These are phyloP conservation scores for Drosophila maculinotata DNA, from an alignment of 2,888 invertebrate genomes.

Conservation along the genomic window DNA sequence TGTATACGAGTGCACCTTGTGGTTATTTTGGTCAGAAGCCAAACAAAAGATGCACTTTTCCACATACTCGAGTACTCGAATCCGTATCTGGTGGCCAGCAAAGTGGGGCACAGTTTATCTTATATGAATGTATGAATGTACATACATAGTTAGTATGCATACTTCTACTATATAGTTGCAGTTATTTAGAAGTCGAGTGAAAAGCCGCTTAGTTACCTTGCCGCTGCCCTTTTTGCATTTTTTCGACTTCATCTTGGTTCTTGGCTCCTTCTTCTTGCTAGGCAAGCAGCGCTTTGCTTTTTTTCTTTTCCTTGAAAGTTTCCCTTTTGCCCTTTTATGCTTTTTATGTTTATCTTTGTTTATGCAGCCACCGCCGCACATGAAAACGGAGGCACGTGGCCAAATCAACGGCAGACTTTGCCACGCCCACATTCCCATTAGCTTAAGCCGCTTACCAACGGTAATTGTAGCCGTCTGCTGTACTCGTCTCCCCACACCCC, in stretches of 20 bases:
- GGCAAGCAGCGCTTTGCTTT: conserved; percentile 8
- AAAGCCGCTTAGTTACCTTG: conserved; percentile 54
- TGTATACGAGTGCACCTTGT: conserved; percentile 49
- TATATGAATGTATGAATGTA: conserved; percentile 1
- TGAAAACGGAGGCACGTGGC: conserved; percentile 47
- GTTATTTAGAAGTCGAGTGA: conserved; percentile 34
- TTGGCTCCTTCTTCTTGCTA: conserved; percentile 28
- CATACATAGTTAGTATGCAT: conserved; percentile 6
- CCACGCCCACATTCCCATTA: conserved; percentile 18
- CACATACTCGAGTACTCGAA: conserved; percentile 31
- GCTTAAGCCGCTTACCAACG: conserved; percentile 67
- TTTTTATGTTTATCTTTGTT: conserved; percentile 64
- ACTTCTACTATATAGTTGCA: conserved; percentile 19
- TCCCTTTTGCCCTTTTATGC: conserved; percentile 13
- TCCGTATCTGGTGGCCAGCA: conserved; percentile 45
- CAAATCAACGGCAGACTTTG: conserved; percentile 19
- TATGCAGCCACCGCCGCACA: conserved; percentile 59
- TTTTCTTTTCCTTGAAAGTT: conserved; percentile 23
- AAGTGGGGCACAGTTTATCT: conserved; percentile 65
- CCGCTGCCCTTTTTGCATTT: conserved; percentile 73
- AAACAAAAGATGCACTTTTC: conserved; percentile 62
- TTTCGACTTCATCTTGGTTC: conserved; percentile 57
- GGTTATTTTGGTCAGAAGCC: conserved; percentile 80
- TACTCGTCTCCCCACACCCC: background rate
- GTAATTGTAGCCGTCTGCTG: conserved; percentile 59